Evolutionary conservation across 2,888 invertebrate genomes (phyloP).

Genomic region (Carpatolechia fugitivella): DNA sequence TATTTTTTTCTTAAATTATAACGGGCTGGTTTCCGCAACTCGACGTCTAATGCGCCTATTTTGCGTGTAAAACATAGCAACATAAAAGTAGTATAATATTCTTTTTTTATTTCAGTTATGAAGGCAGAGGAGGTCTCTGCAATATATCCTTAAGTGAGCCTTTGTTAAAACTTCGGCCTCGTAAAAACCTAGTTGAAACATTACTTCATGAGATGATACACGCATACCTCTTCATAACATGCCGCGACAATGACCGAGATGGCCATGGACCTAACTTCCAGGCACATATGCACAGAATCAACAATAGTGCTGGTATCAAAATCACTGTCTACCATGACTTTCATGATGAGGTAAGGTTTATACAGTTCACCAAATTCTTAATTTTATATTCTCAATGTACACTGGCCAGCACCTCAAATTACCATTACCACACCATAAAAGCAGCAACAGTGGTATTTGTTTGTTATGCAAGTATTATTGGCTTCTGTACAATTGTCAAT

Average conservation of each 20-base stretch:
- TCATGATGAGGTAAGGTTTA: slow-evolving; percentile 90
- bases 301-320: slow-evolving; percentile 89
- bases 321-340: slow-evolving; percentile 97
- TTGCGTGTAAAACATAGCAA: too few species aligned
- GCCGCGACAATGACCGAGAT: slow-evolving; percentile 90
- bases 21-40: too few species aligned
- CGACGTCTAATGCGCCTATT: too few species aligned
- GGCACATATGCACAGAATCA: slow-evolving; percentile 95
- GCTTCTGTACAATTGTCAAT: too few species aligned
- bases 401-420: too few species aligned
- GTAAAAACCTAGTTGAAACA: slow-evolving; percentile 97
- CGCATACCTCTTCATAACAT: slow-evolving; percentile 94
- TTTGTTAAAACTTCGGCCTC: slow-evolving; percentile 92
- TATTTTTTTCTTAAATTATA: too few species aligned
- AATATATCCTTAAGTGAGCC: slow-evolving; percentile 94
- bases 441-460: too few species aligned
- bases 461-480: too few species aligned
- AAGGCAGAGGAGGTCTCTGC: slow-evolving; percentile 86
- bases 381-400: too few species aligned
- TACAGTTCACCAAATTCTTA: not conserved
- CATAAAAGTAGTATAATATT: too few species aligned
- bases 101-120: slow-evolving; percentile 80
- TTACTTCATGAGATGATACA: slow-evolving; percentile 99
- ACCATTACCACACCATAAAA: too few species aligned
- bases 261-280: slow-evolving; percentile 98